These are phyloP conservation scores for Gymnoscelis rufifasciata DNA, from an alignment of 2,888 invertebrate genomes.

Conservation along the genomic window DNA sequence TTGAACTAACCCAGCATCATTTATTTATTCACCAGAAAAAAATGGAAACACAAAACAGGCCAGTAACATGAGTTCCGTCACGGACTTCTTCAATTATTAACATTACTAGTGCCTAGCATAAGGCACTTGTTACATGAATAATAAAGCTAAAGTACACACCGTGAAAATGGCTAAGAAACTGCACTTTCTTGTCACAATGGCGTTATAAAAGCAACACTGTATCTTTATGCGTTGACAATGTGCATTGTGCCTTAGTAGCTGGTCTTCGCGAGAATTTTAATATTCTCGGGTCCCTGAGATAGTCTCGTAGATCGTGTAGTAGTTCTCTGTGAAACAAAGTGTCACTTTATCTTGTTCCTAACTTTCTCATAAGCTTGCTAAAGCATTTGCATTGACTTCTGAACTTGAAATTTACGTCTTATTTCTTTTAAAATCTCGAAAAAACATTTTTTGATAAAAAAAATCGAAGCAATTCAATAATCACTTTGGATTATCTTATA, in stretches of 20 bases:
- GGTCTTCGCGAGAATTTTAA: constrained; percentile 42
- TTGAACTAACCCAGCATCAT: too few relatives aligned
- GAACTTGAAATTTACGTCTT: background rate
- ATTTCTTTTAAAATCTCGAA: too few relatives aligned
- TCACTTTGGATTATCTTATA: too few relatives aligned
- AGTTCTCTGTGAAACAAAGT: constrained; percentile 1
- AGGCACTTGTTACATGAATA: constrained; percentile 71
- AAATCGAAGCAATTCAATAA: too few relatives aligned
- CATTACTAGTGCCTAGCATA: constrained; percentile 59
- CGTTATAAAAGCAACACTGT: constrained; percentile 72
- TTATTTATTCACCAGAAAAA: constrained; percentile 9
- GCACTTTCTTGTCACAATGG: constrained; percentile 68
- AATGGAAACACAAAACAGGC: constrained; percentile 33
- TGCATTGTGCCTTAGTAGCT: constrained; percentile 63
- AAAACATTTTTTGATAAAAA: too few relatives aligned
- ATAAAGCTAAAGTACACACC: constrained; percentile 68
- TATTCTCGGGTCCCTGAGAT: constrained; percentile 44
- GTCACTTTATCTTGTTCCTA: background rate
- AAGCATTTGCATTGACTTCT: background rate
- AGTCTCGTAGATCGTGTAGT: constrained; percentile 8
- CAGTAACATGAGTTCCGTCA: constrained; percentile 46
- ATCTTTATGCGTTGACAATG: constrained; percentile 73
- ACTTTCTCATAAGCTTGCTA: background rate
- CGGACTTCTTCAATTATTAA: constrained; percentile 71
- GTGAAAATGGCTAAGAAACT: constrained; percentile 67